Conservation (phyloP, 2,888 invertebrate genomes). For the Chorisops tibialis region DNA sequence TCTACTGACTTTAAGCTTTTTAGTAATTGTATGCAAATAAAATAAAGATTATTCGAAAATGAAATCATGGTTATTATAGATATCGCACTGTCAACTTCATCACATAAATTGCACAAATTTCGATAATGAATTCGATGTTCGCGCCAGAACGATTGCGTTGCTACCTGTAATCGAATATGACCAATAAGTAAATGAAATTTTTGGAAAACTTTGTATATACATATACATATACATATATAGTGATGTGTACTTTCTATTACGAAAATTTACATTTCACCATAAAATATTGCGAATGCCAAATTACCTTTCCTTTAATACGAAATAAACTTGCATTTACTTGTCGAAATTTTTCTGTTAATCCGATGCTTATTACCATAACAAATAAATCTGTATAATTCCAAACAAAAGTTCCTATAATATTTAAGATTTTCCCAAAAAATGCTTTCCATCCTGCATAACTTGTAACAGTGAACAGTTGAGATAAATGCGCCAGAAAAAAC, state of each 20-base stretch:
- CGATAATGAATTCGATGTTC: constrained; percentile 56
- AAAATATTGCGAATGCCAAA: too few relatives aligned
- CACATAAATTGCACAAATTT: constrained; percentile 54
- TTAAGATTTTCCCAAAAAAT: constrained; percentile 48
- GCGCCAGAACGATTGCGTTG: constrained; percentile 55
- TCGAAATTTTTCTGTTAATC: constrained; percentile 62
- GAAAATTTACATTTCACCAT: too few relatives aligned
- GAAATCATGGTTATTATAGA: constrained; percentile 56
- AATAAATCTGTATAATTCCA: constrained; percentile 75
- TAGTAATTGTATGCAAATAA: constrained; percentile 58
- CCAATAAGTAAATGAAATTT: background rate
- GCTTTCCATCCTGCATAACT: constrained; percentile 40
- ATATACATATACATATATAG: background rate
- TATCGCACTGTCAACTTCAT: constrained; percentile 54
- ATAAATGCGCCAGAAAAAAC: constrained; percentile 41
- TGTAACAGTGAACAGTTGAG: constrained; percentile 41
- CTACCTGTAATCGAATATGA: constrained; percentile 37
- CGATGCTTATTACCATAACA: constrained; percentile 67
- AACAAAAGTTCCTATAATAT: constrained; percentile 63
- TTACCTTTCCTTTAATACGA: constrained; percentile 52
- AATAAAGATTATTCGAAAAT: constrained; percentile 58
- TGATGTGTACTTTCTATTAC: background rate
- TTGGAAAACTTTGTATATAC: too few relatives aligned
- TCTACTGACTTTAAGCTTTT: constrained; percentile 53
- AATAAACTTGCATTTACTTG: constrained; percentile 58